A percentile compares a stretch with the other conserved stretches of the same genome.
Evolutionary conservation across 2,888 invertebrate genomes (phyloP).

Genomic region (Eurytoma adleriae): DNA sequence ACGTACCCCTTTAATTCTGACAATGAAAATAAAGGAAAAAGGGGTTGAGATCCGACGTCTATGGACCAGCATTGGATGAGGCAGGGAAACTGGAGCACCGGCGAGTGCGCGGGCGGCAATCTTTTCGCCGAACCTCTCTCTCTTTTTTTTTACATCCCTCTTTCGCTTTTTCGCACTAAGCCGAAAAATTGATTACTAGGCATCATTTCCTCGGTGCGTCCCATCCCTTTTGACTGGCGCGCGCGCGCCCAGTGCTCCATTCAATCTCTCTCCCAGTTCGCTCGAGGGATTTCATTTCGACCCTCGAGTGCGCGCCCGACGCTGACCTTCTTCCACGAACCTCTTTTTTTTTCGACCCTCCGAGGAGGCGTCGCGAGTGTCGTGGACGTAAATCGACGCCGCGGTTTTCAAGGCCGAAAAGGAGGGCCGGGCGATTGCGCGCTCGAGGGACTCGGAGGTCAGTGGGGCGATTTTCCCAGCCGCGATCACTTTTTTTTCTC

Average conservation of each 20-base stretch:
- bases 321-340: too few species aligned
- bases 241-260: neutral
- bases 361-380: too few species aligned
- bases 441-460: too few species aligned
- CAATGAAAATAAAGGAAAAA: neutral
- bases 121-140: neutral
- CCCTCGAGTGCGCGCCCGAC: neutral
- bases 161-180: too few species aligned
- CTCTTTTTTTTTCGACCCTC: too few species aligned
- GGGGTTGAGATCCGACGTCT: neutral
- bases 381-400: too few species aligned
- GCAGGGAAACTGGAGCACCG: conserved; percentile 17
- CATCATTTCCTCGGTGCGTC: neutral
- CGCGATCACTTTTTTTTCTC: too few species aligned
- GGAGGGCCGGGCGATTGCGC: too few species aligned
- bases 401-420: too few species aligned
- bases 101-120: neutral
- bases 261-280: neutral
- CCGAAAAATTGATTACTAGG: conserved; percentile 29
- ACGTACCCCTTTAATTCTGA: too few species aligned
- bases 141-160: neutral
- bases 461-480: too few species aligned
- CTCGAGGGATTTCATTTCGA: conserved; percentile 17
- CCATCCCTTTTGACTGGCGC: neutral
- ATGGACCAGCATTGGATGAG: neutral